Conservation (phyloP, 2,113 vertebrate species). For the Entelurus aequoreus region DNA sequence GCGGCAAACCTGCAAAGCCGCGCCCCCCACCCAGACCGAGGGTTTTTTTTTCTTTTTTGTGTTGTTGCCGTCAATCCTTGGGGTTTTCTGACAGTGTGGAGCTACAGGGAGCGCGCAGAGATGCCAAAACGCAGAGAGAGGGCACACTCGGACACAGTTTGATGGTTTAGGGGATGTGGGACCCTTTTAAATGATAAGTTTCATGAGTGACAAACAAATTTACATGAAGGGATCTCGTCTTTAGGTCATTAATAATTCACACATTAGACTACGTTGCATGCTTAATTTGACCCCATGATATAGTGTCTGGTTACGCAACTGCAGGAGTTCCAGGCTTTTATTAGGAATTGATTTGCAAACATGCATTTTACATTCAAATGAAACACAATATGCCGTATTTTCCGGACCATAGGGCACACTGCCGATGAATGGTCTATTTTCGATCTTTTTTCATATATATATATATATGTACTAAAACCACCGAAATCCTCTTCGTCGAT, state of each 20-base stretch:
- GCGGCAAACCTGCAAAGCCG: constrained; percentile 69
- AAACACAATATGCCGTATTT: no score
- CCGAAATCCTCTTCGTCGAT: no score
- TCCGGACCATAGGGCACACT: no score
- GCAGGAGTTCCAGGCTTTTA: no score
- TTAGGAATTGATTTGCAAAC: no score
- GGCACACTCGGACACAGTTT: constrained; percentile 51
- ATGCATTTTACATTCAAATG: no score
- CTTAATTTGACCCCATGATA: neutral
- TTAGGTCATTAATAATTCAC: neutral
- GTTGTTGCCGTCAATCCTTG: constrained; percentile 55
- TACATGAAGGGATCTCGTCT: no score
- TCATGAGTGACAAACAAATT: no score
- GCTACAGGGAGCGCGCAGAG: constrained; percentile 48
- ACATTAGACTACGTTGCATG: neutral
- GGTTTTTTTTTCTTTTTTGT: constrained; percentile 17
- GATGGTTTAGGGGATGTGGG: neutral
- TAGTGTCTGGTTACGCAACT: no score
- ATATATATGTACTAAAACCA: no score
- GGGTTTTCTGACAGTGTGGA: constrained; percentile 64
- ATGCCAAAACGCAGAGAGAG: constrained; percentile 2
- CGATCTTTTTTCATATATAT: no score
- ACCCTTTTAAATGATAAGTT: neutral
- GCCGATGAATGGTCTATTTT: no score
- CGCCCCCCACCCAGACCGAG: constrained; percentile 59